Evolutionary conservation across 2,113 vertebrate species (phyloP), one percentile per base, ranked within the genome.

Genomic region (Actenoides lindsayi): DNA sequence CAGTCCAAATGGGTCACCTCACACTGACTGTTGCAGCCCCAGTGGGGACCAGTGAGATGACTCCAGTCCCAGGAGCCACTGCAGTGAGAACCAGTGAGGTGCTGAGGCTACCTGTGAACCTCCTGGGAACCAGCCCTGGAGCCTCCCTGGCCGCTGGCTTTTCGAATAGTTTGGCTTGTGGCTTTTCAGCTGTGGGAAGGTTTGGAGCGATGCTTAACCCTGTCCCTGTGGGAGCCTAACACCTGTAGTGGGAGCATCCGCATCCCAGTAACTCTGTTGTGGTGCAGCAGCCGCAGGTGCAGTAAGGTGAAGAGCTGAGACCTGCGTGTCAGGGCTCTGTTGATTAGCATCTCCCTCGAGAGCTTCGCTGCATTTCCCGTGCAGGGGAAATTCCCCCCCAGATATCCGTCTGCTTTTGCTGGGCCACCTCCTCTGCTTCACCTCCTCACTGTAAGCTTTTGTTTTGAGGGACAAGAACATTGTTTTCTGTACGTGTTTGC

Each of bases 1-100:
- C 90, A 74, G 78, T 90, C 89, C 85, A 88, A 30, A 79, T 88
- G 63, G 44, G 83, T 90, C 83, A 86, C 42, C 63, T 94, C 71
- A 30, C 3, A 0, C 64, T 63, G 54, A 31, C 63, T 86, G 24
- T 83, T 83, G 67, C 48, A n/a, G 54, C 78, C 59, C 14, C 86
- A 42, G 41, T 65, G 76, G 54, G 62, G 75, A 76, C 74, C 82
- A 79, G 57, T 51, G 64, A 75, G 64, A 54, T 3, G 21, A 53
- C 65, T 88, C 19, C 50, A 87, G 44, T 54, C 48, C 59, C 48
- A 54, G 63, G 51, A 73, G 41, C 57, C 0, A 0, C 48, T 91
- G 48, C 74, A 31, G 16, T 46, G 60, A 53, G 44, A 48, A 7
- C 5, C 4, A 4, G 39, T 9, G 53, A 88, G 35, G 30, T 86